phyloP scores from a whole-genome alignment of 2,888 invertebrate genomes.

The Mythimna albipuncta region DNA sequence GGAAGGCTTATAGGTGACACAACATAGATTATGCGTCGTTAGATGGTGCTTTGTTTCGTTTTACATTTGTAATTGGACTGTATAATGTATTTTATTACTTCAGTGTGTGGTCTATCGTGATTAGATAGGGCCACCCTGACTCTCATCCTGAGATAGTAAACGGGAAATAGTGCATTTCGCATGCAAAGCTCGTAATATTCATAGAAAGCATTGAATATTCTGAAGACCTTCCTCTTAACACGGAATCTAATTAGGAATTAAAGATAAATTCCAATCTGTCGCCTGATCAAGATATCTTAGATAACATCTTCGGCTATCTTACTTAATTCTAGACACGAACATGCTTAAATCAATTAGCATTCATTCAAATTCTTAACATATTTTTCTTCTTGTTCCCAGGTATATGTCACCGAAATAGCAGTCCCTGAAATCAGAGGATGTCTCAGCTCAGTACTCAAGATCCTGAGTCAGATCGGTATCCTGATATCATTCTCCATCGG shows the following conservation, averaged over 20 bases:
- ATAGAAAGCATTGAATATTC: slow-evolving; percentile 22
- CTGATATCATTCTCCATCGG: slow-evolving; percentile 95
- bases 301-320: slow-evolving; percentile 17
- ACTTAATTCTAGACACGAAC: slow-evolving; percentile 17
- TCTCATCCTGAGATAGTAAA: slow-evolving; percentile 10
- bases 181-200: slow-evolving; percentile 18
- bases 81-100: slow-evolving; percentile 49
- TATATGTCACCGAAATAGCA: slow-evolving; percentile 97
- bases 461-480: slow-evolving; percentile 96
- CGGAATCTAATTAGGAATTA: slow-evolving; percentile 9
- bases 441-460: slow-evolving; percentile 96
- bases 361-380: slow-evolving; percentile 31
- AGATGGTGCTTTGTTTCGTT: slow-evolving; percentile 34
- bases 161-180: not conserved
- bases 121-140: slow-evolving; percentile 1
- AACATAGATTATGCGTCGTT: slow-evolving; percentile 23
- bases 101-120: slow-evolving; percentile 46
- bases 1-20: slow-evolving; percentile 21
- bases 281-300: slow-evolving; percentile 39
- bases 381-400: slow-evolving; percentile 86
- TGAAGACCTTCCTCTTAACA: not conserved
- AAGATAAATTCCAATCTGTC: slow-evolving; percentile 21
- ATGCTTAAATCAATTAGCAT: slow-evolving; percentile 7
- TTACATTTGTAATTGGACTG: slow-evolving; percentile 42
- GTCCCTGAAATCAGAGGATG: slow-evolving; percentile 96